phyloP scores from a whole-genome alignment of 2,797 vertebrate species.

The Chelonia mydas region DNA sequence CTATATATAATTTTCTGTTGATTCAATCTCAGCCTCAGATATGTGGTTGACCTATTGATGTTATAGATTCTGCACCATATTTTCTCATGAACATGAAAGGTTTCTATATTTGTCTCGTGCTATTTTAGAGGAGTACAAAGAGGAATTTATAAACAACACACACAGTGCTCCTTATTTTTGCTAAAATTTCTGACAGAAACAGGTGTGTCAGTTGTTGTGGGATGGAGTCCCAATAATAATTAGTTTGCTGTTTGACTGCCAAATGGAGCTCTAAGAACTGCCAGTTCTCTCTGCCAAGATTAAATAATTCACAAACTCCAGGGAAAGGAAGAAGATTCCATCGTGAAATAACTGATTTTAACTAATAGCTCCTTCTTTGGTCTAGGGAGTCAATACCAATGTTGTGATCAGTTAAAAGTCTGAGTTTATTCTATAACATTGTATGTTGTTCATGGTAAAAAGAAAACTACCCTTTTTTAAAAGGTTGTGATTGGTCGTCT shows the following conservation, averaged over 20 bases:
- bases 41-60: conserved; percentile 18
- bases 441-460: neutral
- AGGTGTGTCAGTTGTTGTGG: neutral
- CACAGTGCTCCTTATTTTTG: neutral
- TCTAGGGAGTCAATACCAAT: neutral
- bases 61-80: neutral
- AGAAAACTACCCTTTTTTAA: neutral
- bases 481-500: neutral
- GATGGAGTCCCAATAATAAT: neutral
- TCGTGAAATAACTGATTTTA: neutral
- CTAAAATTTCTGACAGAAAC: neutral
- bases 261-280: neutral
- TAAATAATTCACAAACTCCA: neutral
- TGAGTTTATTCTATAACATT: neutral
- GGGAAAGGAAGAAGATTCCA: neutral
- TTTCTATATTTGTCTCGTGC: neutral
- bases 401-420: neutral
- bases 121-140: neutral
- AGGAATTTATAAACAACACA: neutral
- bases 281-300: neutral
- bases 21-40: neutral
- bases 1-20: neutral
- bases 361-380: neutral
- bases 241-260: neutral
- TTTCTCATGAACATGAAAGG: neutral